A percentile compares a stretch with the other conserved stretches of the same genome.
Evolutionary conservation across 2,113 vertebrate species (phyloP).

Genomic region (Chauna torquata): DNA sequence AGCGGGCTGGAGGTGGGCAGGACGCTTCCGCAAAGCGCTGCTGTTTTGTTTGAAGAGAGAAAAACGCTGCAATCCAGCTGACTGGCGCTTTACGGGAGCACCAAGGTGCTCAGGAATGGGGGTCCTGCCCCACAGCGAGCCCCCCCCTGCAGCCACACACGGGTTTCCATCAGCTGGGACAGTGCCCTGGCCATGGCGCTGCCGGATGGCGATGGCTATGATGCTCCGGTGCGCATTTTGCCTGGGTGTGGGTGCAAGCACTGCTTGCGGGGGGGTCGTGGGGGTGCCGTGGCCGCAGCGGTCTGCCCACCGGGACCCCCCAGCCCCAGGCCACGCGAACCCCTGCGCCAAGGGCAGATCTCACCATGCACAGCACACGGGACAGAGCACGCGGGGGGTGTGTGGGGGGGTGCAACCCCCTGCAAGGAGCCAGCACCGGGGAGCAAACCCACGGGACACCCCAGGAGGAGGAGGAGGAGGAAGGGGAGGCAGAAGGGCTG

Average conservation of each 20-base stretch:
- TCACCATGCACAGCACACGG: not conserved
- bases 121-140: not conserved
- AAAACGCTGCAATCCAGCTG: fast-evolving
- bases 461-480: not conserved
- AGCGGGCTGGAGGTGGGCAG: not conserved
- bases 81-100: not conserved
- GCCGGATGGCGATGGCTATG: fast-evolving
- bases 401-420: not conserved
- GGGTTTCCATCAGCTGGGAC: fast-evolving
- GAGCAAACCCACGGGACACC: not conserved
- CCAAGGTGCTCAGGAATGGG: not conserved
- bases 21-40: not conserved
- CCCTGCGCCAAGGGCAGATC: not conserved
- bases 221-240: fast-evolving
- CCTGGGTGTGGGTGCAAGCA: fast-evolving
- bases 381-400: no score
- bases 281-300: not conserved
- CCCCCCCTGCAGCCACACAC: not conserved
- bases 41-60: not conserved
- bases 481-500: slow-evolving; percentile 19
- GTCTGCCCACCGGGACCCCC: no score
- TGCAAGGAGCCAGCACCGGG: not conserved
- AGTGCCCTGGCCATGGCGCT: not conserved
- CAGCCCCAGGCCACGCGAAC: not conserved
- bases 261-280: fast-evolving